Percentiles rank a stretch among this genome's conserved stretches.
Conservation (phyloP, 2,113 vertebrate genomes). For the Promerops cafer region DNA sequence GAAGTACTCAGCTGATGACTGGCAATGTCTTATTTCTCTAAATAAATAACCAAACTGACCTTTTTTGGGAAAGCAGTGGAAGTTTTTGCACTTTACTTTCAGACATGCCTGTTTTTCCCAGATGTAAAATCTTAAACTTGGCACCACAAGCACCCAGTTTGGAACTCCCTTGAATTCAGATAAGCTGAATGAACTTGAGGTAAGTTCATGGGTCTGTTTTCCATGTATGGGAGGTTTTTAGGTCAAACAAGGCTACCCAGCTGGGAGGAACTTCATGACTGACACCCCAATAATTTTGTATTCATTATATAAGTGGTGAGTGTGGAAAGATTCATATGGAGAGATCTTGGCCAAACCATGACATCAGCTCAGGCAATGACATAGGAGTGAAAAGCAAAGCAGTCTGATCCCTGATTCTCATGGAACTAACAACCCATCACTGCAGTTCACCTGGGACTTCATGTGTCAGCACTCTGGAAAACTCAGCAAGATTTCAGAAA, state of each 20-base stretch:
- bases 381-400: neutral
- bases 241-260: fast-evolving
- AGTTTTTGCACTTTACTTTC: neutral
- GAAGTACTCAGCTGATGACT: neutral
- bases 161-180: neutral
- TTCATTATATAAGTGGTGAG: too few relatives aligned
- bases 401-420: neutral
- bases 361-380: neutral
- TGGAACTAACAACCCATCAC: neutral
- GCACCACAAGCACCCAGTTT: fast-evolving
- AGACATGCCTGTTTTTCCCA: neutral
- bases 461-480: neutral
- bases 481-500: neutral
- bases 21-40: neutral
- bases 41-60: neutral
- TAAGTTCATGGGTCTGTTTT: neutral
- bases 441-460: neutral
- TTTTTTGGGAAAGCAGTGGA: neutral
- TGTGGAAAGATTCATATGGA: neutral
- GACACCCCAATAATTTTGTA: neutral
- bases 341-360: neutral
- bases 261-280: neutral
- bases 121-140: neutral
- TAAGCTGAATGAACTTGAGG: neutral
- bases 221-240: neutral